phyloP scores from a whole-genome alignment of 2,113 vertebrate genomes.

The Lasiurus cinereus region DNA sequence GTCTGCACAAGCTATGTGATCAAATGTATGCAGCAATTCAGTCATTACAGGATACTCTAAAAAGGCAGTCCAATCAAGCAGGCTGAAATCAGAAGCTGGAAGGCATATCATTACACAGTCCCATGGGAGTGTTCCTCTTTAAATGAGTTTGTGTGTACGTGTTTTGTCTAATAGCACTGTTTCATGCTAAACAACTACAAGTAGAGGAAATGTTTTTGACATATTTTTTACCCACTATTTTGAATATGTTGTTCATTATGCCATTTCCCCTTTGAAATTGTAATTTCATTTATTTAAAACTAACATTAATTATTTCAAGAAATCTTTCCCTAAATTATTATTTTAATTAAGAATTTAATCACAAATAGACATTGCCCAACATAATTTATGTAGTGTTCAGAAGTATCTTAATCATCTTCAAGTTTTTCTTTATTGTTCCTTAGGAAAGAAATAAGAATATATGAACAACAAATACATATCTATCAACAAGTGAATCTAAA shows the following conservation, averaged over 20 bases:
- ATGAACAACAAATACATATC: too few species aligned
- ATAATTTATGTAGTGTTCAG: constrained; percentile 13
- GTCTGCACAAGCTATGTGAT: background rate
- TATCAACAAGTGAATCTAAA: too few species aligned
- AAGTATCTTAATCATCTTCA: constrained; percentile 47
- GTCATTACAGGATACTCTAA: background rate
- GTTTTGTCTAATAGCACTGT: background rate
- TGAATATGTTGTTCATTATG: constrained; percentile 8
- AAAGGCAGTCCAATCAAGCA: background rate
- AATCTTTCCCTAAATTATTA: constrained; percentile 31
- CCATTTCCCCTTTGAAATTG: constrained; percentile 66
- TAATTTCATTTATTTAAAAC: constrained; percentile 65
- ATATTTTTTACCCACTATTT: constrained; percentile 11
- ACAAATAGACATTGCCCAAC: constrained; percentile 38
- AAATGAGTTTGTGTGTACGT: background rate
- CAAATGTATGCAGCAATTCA: constrained; percentile 13
- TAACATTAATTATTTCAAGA: constrained; percentile 61
- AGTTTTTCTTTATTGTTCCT: background rate
- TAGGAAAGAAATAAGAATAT: background rate
- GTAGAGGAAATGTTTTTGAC: background rate
- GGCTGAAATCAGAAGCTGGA: background rate
- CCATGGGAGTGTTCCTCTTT: background rate
- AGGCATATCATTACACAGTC: background rate
- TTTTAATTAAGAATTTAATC: constrained; percentile 52
- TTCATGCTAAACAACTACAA: constrained; percentile 20